These are phyloP conservation scores for Oenanthe oenanthe DNA, from an alignment of 2,113 vertebrate species.

Conservation along the genomic window DNA sequence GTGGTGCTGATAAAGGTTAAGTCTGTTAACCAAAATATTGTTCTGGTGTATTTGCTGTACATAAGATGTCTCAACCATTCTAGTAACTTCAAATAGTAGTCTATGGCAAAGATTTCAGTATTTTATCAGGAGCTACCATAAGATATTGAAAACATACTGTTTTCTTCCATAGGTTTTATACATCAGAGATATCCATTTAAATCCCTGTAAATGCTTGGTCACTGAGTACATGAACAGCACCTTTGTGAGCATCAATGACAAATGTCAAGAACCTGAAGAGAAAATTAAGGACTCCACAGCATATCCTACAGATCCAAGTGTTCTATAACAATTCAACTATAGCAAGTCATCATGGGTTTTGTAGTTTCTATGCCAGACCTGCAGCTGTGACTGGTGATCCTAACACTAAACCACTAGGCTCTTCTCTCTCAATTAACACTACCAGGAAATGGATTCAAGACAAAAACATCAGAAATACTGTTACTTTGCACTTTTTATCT, in stretches of 20 bases:
- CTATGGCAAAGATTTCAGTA: background rate
- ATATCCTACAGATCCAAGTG: background rate
- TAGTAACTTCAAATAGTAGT: background rate
- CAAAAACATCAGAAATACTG: background rate
- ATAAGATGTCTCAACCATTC: background rate
- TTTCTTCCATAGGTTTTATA: no score
- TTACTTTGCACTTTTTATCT: background rate
- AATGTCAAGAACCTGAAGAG: no score
- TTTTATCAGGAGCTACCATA: background rate
- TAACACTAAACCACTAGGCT: background rate
- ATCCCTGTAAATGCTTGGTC: no score
- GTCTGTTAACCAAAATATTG: background rate
- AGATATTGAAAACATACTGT: background rate
- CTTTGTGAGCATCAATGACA: no score
- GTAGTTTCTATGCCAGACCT: background rate
- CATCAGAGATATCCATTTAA: no score
- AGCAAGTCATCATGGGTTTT: background rate
- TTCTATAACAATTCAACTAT: background rate
- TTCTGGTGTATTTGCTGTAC: background rate
- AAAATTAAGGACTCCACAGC: background rate
- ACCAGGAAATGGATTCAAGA: background rate
- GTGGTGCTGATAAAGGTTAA: fast-evolving
- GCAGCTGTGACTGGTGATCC: background rate
- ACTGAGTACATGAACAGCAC: no score
- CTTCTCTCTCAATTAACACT: background rate